phyloP scores from a whole-genome alignment of 2,113 vertebrate genomes.

The Capricornis sumatraensis region DNA sequence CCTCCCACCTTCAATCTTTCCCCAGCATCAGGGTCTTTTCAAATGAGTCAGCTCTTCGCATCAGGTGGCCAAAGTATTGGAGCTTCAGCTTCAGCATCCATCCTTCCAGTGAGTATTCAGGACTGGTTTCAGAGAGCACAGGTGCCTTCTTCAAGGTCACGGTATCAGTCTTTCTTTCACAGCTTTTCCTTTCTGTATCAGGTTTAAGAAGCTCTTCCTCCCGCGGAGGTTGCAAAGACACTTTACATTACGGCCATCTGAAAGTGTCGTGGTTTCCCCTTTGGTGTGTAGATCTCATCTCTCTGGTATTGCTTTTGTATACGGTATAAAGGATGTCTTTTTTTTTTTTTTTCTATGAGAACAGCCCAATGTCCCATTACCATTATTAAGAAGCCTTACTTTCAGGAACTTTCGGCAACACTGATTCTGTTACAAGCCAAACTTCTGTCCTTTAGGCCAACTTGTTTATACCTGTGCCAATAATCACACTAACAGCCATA shows the following conservation, averaged over 20 bases:
- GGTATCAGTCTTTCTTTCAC: not conserved
- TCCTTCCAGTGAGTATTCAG: not conserved
- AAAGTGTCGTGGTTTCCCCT: not conserved
- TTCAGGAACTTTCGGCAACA: no score
- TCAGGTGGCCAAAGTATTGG: no score
- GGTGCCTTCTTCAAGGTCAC: not conserved
- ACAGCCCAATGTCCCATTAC: not conserved
- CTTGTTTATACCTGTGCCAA: no score
- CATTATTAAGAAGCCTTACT: not conserved
- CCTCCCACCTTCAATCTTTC: not conserved
- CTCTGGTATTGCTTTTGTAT: not conserved
- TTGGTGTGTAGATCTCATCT: not conserved
- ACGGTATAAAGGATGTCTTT: rapidly evolving
- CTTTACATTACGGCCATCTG: not conserved
- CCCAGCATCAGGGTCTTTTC: not conserved
- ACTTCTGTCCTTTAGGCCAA: not conserved
- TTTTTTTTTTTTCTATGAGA: not conserved
- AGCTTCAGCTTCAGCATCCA: not conserved
- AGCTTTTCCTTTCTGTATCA: not conserved
- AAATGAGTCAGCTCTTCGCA: not conserved
- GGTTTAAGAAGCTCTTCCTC: not conserved
- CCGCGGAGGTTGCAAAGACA: not conserved
- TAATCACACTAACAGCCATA: rapidly evolving
- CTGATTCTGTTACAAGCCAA: not conserved
- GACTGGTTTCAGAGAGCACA: not conserved